Evolutionary conservation across 1,140 invertebrate species (phyloP).

Genomic region (Megalopta genalis): DNA sequence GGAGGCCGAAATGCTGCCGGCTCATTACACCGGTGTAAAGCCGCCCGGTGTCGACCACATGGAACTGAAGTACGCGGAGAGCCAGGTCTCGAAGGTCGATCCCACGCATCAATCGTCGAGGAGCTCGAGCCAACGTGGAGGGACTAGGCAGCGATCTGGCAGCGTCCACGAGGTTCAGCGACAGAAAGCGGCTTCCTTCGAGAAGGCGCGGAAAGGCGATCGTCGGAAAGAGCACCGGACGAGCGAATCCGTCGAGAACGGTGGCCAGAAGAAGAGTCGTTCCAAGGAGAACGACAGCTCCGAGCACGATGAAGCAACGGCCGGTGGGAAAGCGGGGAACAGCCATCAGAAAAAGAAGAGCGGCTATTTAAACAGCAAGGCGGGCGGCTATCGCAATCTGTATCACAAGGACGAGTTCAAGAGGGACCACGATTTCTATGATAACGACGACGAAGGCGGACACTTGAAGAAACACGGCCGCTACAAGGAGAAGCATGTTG

Average conservation of each 20-base stretch:
- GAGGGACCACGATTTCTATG: conserved; percentile 83
- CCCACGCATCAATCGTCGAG: neutral
- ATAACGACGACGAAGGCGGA: conserved; percentile 75
- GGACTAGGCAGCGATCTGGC: neutral
- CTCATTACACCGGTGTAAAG: conserved; percentile 69
- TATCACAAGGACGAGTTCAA: conserved; percentile 82
- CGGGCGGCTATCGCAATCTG: conserved; percentile 86
- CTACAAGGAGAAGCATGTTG: conserved; percentile 65
- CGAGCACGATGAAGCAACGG: conserved; percentile 52
- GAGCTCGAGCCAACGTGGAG: neutral
- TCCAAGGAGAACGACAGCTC: conserved; percentile 37
- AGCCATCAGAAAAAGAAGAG: conserved; percentile 82
- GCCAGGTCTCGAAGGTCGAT: neutral
- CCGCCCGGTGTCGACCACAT: conserved; percentile 75
- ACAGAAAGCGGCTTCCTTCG: conserved; percentile 56
- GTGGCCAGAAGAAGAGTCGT: conserved; percentile 30
- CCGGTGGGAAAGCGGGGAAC: conserved; percentile 73
- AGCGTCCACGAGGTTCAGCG: conserved; percentile 24
- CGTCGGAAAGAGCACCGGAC: conserved; percentile 57
- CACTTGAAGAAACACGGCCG: conserved; percentile 70
- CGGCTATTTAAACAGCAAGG: conserved; percentile 83
- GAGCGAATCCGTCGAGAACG: conserved; percentile 18
- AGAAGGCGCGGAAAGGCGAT: conserved; percentile 65
- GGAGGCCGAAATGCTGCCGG: conserved; percentile 75
- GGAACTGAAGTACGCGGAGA: conserved; percentile 63